A percentile compares a stretch with the other conserved stretches of the same genome.
These are phyloP conservation scores for Enhydra lutris DNA, from an alignment of 2,113 vertebrate species.

Conservation along the genomic window DNA sequence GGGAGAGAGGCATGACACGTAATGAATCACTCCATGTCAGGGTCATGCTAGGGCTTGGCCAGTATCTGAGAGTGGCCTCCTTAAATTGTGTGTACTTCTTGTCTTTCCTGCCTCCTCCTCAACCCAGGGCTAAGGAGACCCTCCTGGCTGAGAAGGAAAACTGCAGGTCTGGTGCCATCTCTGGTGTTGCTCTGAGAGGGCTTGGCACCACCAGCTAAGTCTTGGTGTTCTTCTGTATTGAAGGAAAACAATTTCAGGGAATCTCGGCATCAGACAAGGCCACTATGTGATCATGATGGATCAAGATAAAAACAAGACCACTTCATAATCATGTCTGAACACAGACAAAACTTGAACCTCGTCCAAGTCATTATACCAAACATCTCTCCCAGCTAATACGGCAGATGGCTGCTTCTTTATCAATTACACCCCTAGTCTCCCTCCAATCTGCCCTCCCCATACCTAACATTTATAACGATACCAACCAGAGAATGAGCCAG, in stretches of 20 bases:
- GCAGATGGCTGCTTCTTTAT: not conserved
- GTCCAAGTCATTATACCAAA: not conserved
- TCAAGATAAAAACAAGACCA: not conserved
- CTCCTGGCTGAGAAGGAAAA: not conserved
- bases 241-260: not conserved
- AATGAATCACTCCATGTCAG: not conserved
- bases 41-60: not conserved
- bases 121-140: not conserved
- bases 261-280: not conserved
- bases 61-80: not conserved
- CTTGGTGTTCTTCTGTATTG: not conserved
- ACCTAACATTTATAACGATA: not conserved
- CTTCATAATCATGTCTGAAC: not conserved
- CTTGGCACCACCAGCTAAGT: rapidly evolving
- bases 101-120: not conserved
- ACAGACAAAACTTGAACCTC: not conserved
- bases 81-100: not conserved
- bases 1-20: no score
- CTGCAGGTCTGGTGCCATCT: not conserved
- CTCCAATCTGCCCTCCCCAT: not conserved
- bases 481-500: not conserved
- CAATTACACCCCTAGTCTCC: not conserved
- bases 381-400: not conserved
- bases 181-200: not conserved
- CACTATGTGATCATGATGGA: not conserved